Base-by-base conservation (phyloP, 2,113 vertebrate genomes). In the Notiomystis cincta region DNA sequence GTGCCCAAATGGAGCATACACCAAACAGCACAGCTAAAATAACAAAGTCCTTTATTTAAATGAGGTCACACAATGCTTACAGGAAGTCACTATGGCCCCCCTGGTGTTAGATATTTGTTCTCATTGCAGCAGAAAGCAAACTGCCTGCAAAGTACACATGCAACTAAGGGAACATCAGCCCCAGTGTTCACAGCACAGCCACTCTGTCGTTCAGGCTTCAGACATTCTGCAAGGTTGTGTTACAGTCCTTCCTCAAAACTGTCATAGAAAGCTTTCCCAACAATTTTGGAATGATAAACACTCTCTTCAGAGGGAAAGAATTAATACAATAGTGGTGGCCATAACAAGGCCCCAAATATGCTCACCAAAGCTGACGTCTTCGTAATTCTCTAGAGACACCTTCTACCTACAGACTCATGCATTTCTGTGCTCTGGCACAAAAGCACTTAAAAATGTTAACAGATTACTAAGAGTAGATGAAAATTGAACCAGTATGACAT, bases 61-160 rank as follows among this genome's bases (percentile, higher is more conserved):
- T 28, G 24, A 81, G 60, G 71, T 72, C 67, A 62, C 76, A 60
- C 38, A 75, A 51, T 0, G 0, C 31, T 86, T 75, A 90, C 88
- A 90, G 90, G 88, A 97, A 96, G 82, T 64, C 86, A 75, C 64
- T 14, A 73, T 6, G 56, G 76, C 72, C 71, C 73, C 80, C 37
- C 10, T 40, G 35, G 44, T 70, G 69, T 71, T 51, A 92, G 23
- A 56, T 22, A 48, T 40, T 82, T 56, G 70, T n/a, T 83, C 17
- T 64, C 64, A 45, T 9, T 86, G 76, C 67, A 83, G 47, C 58
- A 88, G 66, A 89, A 85, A 66, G 66, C 54, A 86, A 95, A 60
- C 38, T 42, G 67, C 51, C 35, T 88, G 44, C 48, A 37, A 71
- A 56, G 28, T 2, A 18, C 2, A 5, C 0, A 0, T 44, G 33